phyloP scores from a whole-genome alignment of 2,797 vertebrate genomes.

The Galaxias olidus region DNA sequence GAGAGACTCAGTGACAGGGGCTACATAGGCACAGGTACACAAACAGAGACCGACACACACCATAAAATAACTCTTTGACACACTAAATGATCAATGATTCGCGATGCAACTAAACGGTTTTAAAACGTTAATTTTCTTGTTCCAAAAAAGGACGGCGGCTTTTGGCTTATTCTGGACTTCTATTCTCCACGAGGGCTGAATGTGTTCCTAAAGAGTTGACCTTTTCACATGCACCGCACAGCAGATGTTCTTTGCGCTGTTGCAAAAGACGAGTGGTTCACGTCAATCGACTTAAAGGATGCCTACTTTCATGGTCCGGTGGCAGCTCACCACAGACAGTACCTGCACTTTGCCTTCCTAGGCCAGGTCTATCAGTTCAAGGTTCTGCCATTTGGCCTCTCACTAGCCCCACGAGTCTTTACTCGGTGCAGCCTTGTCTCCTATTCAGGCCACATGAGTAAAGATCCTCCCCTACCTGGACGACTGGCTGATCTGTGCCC shows the following conservation, averaged over 20 bases:
- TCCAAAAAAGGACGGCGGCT: constrained; percentile 7
- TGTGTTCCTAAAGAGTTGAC: not conserved
- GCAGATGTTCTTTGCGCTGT: not conserved
- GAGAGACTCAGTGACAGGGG: no score
- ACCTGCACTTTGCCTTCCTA: constrained; percentile 10
- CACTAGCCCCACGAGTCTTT: not conserved
- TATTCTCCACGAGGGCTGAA: constrained; percentile 3
- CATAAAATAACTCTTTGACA: no score
- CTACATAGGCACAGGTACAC: no score
- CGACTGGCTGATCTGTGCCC: constrained; percentile 7
- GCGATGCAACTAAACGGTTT: no score
- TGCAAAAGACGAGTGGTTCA: not conserved
- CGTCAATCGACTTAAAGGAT: constrained; percentile 3
- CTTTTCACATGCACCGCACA: constrained; percentile 2
- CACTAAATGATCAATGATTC: no score
- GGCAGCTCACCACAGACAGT: not conserved
- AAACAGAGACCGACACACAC: no score
- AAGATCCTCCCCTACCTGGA: no score
- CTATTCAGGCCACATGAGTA: not conserved
- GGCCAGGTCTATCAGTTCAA: constrained; percentile 10
- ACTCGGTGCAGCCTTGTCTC: no score
- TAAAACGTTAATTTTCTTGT: constrained; percentile 14
- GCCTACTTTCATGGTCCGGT: constrained; percentile 10
- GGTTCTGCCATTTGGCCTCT: constrained; percentile 14
- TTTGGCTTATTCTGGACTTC: constrained; percentile 5